Percentiles rank a stretch among this genome's conserved stretches.
Evolutionary conservation across 2,888 invertebrate species (phyloP).

Genomic region (Caenorhabditis plicata): DNA sequence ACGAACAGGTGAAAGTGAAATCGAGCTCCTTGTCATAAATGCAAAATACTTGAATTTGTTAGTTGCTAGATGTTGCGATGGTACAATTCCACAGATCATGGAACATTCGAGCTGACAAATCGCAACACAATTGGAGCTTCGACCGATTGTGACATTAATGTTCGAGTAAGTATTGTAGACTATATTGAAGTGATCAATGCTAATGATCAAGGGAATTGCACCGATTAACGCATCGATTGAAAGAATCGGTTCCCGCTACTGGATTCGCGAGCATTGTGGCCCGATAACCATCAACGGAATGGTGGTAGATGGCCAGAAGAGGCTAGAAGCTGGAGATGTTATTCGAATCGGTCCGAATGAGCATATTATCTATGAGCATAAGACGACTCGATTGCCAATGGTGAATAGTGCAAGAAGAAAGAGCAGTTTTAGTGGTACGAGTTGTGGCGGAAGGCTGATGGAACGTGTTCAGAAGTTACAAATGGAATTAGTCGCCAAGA

Average conservation of each 20-base stretch:
- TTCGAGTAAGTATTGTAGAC: slow-evolving; percentile 24
- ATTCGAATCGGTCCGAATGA: slow-evolving; percentile 31
- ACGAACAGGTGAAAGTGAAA: no score
- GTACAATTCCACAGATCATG: slow-evolving; percentile 40
- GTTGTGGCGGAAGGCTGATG: no score
- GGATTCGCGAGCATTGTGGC: slow-evolving; percentile 48
- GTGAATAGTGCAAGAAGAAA: no score
- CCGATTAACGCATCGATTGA: slow-evolving; percentile 55
- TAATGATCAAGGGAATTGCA: slow-evolving; percentile 38
- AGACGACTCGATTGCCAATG: no score
- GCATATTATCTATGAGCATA: no score
- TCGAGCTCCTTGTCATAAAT: no score
- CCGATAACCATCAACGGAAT: slow-evolving; percentile 41
- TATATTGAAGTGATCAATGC: neutral
- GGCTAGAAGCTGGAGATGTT: slow-evolving; percentile 29
- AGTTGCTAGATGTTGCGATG: slow-evolving; percentile 36
- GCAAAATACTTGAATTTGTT: no score
- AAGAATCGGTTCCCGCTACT: slow-evolving; percentile 46
- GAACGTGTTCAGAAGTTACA: no score
- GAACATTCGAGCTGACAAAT: slow-evolving; percentile 28
- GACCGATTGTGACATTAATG: slow-evolving; percentile 39
- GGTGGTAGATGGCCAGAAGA: slow-evolving; percentile 31
- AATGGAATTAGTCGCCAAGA: no score
- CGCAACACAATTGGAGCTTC: slow-evolving; percentile 35
- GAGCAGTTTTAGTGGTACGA: no score